A percentile compares a stretch with the other conserved stretches of the same genome.
phyloP scores from a whole-genome alignment of 2,888 invertebrate species.

The Chironomus tentans region DNA sequence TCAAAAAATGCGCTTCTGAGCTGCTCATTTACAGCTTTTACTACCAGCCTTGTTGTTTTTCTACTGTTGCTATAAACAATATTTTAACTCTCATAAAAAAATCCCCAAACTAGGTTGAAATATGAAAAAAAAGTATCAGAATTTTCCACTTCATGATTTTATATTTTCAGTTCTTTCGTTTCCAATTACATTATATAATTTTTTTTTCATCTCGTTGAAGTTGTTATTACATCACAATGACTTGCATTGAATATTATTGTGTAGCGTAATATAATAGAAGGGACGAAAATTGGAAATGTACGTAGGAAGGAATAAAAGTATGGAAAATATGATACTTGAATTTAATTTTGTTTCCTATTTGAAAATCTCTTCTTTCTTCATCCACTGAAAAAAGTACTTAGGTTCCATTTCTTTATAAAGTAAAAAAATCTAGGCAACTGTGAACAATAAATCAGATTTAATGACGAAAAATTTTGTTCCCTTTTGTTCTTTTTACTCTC shows the following conservation, averaged over 20 bases:
- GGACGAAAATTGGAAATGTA: not conserved
- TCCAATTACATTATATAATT: not conserved
- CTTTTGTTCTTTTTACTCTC: not conserved
- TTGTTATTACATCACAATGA: not conserved
- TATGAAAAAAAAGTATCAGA: not conserved
- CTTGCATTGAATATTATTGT: not conserved
- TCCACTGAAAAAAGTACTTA: no score
- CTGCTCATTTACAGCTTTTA: no score
- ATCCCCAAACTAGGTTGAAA: not conserved
- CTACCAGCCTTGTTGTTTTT: no score
- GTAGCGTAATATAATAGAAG: not conserved
- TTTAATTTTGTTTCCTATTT: no score
- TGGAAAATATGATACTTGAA: not conserved
- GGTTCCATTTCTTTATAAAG: no score
- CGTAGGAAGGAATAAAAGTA: not conserved
- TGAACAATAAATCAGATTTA: slow-evolving; percentile 25
- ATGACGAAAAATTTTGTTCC: slow-evolving; percentile 4
- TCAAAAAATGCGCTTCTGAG: no score
- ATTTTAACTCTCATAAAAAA: no score
- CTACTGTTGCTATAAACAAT: no score
- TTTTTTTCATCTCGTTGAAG: not conserved
- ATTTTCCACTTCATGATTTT: slow-evolving; percentile 17
- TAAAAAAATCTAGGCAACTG: not conserved
- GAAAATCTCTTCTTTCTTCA: not conserved
- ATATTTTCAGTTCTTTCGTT: not conserved